Evolutionary conservation across 2,888 invertebrate species (phyloP).

Genomic region (Agrochola macilenta): DNA sequence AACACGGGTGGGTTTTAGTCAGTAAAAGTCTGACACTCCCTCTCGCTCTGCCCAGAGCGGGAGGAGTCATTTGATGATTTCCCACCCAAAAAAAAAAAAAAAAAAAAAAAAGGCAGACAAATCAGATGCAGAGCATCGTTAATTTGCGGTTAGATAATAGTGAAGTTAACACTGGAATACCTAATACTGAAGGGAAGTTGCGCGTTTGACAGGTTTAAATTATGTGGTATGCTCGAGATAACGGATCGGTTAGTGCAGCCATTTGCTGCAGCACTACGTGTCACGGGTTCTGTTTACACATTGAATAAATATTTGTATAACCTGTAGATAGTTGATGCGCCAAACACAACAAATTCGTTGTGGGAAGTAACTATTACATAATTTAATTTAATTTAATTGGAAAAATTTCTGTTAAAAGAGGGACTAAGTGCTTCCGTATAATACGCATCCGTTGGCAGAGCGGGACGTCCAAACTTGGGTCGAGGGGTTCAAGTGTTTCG

Average conservation of each 20-base stretch:
- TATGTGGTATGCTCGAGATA: background rate
- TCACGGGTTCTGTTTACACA: background rate
- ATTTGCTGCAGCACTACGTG: background rate
- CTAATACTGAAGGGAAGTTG: background rate
- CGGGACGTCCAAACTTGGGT: background rate
- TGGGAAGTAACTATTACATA: background rate
- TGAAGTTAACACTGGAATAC: too few relatives aligned
- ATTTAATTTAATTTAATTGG: background rate
- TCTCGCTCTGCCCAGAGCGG: too few relatives aligned
- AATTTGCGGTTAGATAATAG: background rate
- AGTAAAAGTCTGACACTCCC: too few relatives aligned
- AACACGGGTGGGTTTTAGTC: too few relatives aligned
- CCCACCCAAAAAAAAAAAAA: too few relatives aligned
- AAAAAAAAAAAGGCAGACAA: constrained; percentile 13
- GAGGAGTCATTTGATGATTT: too few relatives aligned
- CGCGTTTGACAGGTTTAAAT: background rate
- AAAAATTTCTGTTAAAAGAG: background rate
- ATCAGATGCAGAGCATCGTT: background rate
- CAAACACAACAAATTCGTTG: background rate
- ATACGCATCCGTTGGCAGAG: background rate
- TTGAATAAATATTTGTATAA: background rate
- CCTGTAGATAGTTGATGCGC: background rate
- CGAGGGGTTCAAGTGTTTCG: background rate
- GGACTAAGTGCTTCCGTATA: background rate
- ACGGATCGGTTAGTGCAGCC: background rate